Conservation (phyloP, 2,797 vertebrate genomes). For the Champsocephalus gunnari region DNA sequence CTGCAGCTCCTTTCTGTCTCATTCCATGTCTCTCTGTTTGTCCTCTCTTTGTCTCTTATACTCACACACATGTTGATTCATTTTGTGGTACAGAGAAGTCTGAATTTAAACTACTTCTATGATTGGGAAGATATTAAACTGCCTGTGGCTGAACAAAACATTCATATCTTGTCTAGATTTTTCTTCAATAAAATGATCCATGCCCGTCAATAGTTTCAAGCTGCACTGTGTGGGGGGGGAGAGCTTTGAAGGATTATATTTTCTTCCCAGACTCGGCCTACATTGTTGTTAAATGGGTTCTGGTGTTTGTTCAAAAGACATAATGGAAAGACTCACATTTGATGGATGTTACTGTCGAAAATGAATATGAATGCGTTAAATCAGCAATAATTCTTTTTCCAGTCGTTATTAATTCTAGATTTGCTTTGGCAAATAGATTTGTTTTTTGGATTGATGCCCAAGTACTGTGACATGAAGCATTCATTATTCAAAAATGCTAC, state of each 20-base stretch:
- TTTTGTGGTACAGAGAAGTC: slow-evolving; percentile 30
- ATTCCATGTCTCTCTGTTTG: slow-evolving; percentile 42
- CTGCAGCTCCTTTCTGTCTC: slow-evolving; percentile 48
- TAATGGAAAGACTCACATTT: slow-evolving; percentile 54
- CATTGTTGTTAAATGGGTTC: slow-evolving; percentile 40
- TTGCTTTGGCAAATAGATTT: slow-evolving; percentile 68
- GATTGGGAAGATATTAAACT: slow-evolving; percentile 42
- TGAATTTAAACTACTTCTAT: slow-evolving; percentile 39
- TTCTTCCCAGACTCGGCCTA: not conserved
- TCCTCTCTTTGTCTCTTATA: slow-evolving; percentile 38
- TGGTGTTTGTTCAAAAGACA: slow-evolving; percentile 51
- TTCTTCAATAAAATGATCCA: slow-evolving; percentile 52
- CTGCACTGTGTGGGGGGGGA: not conserved
- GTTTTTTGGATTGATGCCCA: slow-evolving; percentile 63
- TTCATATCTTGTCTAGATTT: slow-evolving; percentile 36
- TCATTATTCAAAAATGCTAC: slow-evolving; percentile 65
- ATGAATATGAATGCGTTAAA: slow-evolving; percentile 59
- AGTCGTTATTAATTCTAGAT: slow-evolving; percentile 69
- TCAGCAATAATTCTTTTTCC: slow-evolving; percentile 58
- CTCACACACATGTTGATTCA: slow-evolving; percentile 29
- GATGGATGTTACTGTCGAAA: slow-evolving; percentile 57
- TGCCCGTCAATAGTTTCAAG: slow-evolving; percentile 19
- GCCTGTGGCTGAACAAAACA: slow-evolving; percentile 42
- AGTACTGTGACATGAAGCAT: slow-evolving; percentile 62
- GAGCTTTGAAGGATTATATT: slow-evolving; percentile 5